These are phyloP conservation scores for Scomber colias DNA, from an alignment of 2,113 vertebrate genomes.

Conservation along the genomic window DNA sequence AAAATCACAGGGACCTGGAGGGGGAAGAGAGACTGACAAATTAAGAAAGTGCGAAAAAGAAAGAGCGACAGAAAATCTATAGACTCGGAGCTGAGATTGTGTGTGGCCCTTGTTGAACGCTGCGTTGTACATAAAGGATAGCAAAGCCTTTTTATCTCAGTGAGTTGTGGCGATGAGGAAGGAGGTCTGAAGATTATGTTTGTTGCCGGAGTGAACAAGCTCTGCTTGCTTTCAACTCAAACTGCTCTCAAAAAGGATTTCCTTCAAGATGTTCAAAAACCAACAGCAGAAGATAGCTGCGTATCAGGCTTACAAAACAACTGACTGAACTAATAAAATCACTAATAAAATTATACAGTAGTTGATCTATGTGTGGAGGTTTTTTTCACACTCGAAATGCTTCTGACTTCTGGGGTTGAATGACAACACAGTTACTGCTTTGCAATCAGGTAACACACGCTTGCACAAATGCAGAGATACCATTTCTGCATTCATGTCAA, in stretches of 20 bases:
- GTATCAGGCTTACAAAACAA: constrained; percentile 18
- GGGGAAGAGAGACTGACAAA: constrained; percentile 60
- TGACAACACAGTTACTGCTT: constrained; percentile 32
- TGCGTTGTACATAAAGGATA: constrained; percentile 61
- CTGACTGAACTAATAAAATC: not conserved
- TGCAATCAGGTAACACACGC: constrained; percentile 41
- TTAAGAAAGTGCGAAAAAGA: constrained; percentile 56
- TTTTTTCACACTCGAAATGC: not conserved
- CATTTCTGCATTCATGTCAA: constrained; percentile 62
- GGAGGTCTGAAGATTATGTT: constrained; percentile 52
- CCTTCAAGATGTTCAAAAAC: constrained; percentile 39
- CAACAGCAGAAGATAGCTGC: constrained; percentile 7
- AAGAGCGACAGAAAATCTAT: constrained; percentile 71
- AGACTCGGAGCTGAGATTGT: constrained; percentile 48
- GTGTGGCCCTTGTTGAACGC: constrained; percentile 63
- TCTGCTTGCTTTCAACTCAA: constrained; percentile 47
- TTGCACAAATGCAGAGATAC: constrained; percentile 46
- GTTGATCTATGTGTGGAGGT: not conserved
- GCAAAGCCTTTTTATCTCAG: constrained; percentile 64
- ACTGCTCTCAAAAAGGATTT: constrained; percentile 42
- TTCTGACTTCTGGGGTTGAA: constrained; percentile 14
- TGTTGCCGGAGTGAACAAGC: constrained; percentile 42
- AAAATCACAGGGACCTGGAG: constrained; percentile 44
- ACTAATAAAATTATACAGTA: constrained; percentile 6
- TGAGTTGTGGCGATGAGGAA: constrained; percentile 48